Conservation (phyloP, 2,888 invertebrate species). For the Heteromyza rotundicornis region DNA sequence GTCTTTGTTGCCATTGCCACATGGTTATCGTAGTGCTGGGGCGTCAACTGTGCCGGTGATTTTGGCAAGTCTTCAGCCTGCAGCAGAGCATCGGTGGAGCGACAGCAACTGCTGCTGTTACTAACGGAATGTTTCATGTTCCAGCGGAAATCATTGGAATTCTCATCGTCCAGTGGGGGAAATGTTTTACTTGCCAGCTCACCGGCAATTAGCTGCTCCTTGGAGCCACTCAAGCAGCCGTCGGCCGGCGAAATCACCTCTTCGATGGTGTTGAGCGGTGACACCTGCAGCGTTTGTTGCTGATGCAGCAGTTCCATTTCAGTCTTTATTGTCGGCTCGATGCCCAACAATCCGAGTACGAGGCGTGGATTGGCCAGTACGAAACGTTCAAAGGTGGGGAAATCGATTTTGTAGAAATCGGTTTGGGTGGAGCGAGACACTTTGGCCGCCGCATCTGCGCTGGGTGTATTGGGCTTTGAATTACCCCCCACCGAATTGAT, state of each 20-base stretch:
- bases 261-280: slow-evolving; percentile 57
- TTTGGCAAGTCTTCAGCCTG: slow-evolving; percentile 31
- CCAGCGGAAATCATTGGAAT: slow-evolving; percentile 45
- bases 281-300: slow-evolving; percentile 56
- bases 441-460: slow-evolving; percentile 18
- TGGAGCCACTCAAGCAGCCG: slow-evolving; percentile 31
- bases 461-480: slow-evolving; percentile 36
- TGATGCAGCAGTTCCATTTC: slow-evolving; percentile 58
- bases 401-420: slow-evolving; percentile 58
- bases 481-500: slow-evolving; percentile 22
- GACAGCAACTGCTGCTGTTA: slow-evolving; percentile 48
- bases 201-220: slow-evolving; percentile 32
- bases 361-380: slow-evolving; percentile 76
- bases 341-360: slow-evolving; percentile 75
- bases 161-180: slow-evolving; percentile 49
- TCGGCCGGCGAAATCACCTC: slow-evolving; percentile 56
- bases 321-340: slow-evolving; percentile 68
- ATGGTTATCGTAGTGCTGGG: slow-evolving; percentile 31
- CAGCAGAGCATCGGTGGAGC: slow-evolving; percentile 56
- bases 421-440: slow-evolving; percentile 54
- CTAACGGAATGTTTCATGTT: slow-evolving; percentile 50
- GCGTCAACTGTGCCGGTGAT: neutral
- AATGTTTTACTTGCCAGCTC: slow-evolving; percentile 33
- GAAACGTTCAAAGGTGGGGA: slow-evolving; percentile 60
- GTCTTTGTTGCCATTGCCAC: slow-evolving; percentile 16